Conservation (phyloP, 2,888 invertebrate genomes). For the Scaptomyza cyrtandrae region DNA sequence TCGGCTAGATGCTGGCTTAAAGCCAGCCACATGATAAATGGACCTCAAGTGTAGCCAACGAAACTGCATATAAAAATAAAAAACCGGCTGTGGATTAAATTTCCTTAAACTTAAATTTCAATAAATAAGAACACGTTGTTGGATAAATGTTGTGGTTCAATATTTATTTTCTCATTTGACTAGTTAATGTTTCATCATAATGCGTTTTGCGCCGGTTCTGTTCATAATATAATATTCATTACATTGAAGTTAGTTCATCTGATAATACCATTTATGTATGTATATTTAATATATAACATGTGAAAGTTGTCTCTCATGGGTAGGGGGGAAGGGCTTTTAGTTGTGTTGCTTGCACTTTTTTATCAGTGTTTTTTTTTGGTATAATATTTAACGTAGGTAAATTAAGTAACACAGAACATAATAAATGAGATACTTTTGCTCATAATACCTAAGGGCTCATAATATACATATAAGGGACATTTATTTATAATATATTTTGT, state of each 20-base stretch:
- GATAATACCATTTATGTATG: slow-evolving; percentile 69
- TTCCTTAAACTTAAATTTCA: no score
- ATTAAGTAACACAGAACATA: slow-evolving; percentile 67
- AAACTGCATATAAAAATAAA: slow-evolving; percentile 3
- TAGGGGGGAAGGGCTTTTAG: slow-evolving; percentile 17
- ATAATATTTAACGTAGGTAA: slow-evolving; percentile 64
- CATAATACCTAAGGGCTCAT: slow-evolving; percentile 50
- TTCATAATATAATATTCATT: slow-evolving; percentile 67
- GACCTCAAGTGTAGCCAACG: slow-evolving; percentile 29
- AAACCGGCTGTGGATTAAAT: no score
- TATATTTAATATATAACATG: slow-evolving; percentile 71
- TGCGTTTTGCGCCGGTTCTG: slow-evolving; percentile 44
- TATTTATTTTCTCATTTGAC: slow-evolving; percentile 83
- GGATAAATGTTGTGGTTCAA: slow-evolving; percentile 51
- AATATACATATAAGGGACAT: slow-evolving; percentile 56
- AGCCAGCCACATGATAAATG: slow-evolving; percentile 62
- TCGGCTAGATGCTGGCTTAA: slow-evolving; percentile 25
- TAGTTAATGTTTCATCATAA: slow-evolving; percentile 72
- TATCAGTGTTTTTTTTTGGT: slow-evolving; percentile 36
- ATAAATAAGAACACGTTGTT: slow-evolving; percentile 10
- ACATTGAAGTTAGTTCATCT: slow-evolving; percentile 66
- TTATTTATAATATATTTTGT: slow-evolving; percentile 19
- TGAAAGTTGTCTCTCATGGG: slow-evolving; percentile 46
- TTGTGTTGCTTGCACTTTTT: slow-evolving; percentile 46
- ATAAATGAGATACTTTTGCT: slow-evolving; percentile 48